phyloP scores from a whole-genome alignment of 2,797 vertebrate genomes.

The Thunnus albacares region DNA sequence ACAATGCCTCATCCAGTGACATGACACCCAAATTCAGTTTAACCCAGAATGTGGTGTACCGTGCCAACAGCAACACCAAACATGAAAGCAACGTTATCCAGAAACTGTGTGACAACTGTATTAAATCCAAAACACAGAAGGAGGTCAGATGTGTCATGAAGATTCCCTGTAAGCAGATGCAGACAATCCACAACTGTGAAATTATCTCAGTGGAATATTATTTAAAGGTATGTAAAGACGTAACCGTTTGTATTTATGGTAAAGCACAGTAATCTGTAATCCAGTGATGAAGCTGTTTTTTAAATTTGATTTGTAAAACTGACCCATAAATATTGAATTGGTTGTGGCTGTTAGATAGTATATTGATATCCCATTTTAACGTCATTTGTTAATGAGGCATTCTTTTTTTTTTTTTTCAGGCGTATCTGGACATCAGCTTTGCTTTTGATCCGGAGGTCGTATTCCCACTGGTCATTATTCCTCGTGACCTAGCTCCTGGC shows the following conservation, averaged over 20 bases:
- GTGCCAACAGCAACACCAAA: constrained; percentile 87
- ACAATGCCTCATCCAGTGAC: constrained; percentile 92
- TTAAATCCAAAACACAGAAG: constrained; percentile 87
- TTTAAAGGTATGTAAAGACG: constrained; percentile 84
- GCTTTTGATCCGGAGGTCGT: constrained; percentile 71
- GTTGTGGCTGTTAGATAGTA: neutral
- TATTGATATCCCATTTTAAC: neutral
- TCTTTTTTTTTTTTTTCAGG: constrained; percentile 56
- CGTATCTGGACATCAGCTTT: constrained; percentile 80
- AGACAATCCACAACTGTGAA: constrained; percentile 90
- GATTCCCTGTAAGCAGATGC: constrained; percentile 84
- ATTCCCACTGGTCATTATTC: constrained; percentile 69
- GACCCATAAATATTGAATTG: neutral
- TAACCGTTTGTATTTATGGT: neutral
- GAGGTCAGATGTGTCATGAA: constrained; percentile 86
- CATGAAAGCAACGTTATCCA: constrained; percentile 80
- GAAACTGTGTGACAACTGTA: constrained; percentile 83
- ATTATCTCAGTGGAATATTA: constrained; percentile 92
- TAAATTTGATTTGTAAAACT: neutral
- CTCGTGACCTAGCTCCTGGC: neutral
- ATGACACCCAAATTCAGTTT: constrained; percentile 91
- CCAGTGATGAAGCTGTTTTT: neutral
- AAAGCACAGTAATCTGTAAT: neutral
- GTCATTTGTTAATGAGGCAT: neutral
- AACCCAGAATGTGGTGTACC: constrained; percentile 85